Percentiles rank a stretch among this genome's conserved stretches.
These are phyloP conservation scores for Poicephalus meyeri DNA, from an alignment of 2,113 vertebrate genomes.

Conservation along the genomic window DNA sequence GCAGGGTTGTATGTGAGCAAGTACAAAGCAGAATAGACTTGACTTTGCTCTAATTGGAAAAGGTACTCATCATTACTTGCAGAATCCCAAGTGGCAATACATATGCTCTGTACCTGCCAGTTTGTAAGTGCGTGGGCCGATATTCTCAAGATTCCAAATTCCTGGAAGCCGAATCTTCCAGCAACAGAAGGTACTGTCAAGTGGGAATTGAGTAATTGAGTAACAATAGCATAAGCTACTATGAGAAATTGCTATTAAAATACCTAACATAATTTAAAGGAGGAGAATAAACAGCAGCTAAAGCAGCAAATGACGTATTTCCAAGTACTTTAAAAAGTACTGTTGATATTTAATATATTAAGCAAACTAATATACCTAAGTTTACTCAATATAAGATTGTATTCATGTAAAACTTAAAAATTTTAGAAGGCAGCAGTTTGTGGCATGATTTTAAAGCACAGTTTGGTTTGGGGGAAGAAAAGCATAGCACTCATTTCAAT, in stretches of 20 bases:
- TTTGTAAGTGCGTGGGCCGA: accelerated
- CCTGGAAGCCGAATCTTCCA: background rate
- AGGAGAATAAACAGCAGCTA: background rate
- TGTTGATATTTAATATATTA: background rate
- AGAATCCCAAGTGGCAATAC: background rate
- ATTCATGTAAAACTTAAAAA: background rate
- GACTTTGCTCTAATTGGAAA: accelerated
- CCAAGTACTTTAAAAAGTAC: background rate
- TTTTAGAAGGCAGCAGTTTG: background rate
- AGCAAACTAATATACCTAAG: background rate
- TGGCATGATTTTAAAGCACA: background rate
- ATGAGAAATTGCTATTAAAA: background rate
- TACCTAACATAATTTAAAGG: background rate
- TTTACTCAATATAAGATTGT: background rate
- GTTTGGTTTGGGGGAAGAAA: background rate
- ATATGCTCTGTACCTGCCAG: background rate
- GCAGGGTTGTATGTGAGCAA: background rate
- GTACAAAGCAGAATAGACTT: background rate
- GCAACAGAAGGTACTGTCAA: background rate
- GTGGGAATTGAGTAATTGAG: background rate
- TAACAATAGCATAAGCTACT: background rate
- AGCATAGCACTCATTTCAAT: background rate
- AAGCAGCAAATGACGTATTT: background rate
- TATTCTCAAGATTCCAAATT: background rate
- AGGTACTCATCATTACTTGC: background rate